Percentiles rank a stretch among this genome's conserved stretches.
These are phyloP conservation scores for Pheosia tremula DNA, from an alignment of 2,888 invertebrate genomes.

Conservation along the genomic window DNA sequence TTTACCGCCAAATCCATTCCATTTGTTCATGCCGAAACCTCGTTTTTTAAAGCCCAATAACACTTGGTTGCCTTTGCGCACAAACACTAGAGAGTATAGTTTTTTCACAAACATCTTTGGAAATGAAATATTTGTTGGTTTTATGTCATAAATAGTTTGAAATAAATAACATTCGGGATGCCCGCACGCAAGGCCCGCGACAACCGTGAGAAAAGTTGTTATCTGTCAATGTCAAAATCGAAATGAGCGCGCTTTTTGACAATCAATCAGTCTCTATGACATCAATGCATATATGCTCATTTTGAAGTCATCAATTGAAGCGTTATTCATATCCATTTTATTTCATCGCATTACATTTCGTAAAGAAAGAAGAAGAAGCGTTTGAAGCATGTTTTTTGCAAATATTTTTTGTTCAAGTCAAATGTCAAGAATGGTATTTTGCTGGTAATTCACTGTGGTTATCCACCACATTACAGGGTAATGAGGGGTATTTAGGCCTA, in stretches of 20 bases:
- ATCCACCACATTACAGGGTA: too few species aligned
- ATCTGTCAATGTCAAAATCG: not conserved
- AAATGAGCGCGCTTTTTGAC: not conserved
- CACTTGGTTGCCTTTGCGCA: constrained; percentile 65
- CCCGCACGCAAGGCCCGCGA: not conserved
- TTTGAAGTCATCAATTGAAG: too few species aligned
- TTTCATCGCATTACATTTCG: too few species aligned
- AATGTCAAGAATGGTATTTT: too few species aligned
- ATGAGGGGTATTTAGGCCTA: too few species aligned
- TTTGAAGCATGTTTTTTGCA: too few species aligned
- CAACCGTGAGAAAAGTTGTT: not conserved
- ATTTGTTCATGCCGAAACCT: constrained; percentile 88
- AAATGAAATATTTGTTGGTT: not conserved
- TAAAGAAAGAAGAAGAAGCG: too few species aligned
- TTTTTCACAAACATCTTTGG: constrained; percentile 61
- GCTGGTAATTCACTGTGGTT: too few species aligned
- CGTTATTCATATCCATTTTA: too few species aligned
- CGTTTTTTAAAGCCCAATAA: constrained; percentile 89
- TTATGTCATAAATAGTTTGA: not conserved
- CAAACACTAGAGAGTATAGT: constrained; percentile 71
- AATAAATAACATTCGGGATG: not conserved
- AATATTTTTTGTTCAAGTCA: too few species aligned
- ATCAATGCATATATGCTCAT: too few species aligned
- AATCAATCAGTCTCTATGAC: not conserved
- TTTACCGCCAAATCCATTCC: constrained; percentile 94